These are phyloP conservation scores for Agriopis leucophaearia DNA, from an alignment of 2,888 invertebrate species.

Conservation along the genomic window DNA sequence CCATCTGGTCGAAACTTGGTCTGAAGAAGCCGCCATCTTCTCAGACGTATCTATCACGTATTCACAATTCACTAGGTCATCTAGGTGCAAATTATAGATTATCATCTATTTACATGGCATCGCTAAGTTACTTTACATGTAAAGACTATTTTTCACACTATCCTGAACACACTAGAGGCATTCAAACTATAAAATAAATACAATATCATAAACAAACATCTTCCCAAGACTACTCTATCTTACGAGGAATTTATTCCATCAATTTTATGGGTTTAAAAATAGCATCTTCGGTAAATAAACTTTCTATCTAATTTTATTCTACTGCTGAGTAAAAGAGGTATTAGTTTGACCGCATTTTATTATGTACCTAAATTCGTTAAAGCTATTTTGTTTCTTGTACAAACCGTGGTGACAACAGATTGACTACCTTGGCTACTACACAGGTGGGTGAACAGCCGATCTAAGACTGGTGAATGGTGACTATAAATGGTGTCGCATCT, in stretches of 20 bases:
- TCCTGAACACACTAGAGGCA: constrained; percentile 34
- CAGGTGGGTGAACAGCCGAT: constrained; percentile 5
- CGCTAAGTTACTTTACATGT: constrained; percentile 63
- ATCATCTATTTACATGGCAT: constrained; percentile 69
- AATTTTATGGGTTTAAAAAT: constrained; percentile 44
- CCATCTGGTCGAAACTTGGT: too few species aligned
- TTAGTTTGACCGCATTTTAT: constrained; percentile 11
- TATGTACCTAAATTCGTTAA: constrained; percentile 11
- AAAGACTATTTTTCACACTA: constrained; percentile 41
- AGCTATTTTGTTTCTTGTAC: constrained; percentile 17
- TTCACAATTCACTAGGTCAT: constrained; percentile 43
- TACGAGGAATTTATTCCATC: constrained; percentile 41
- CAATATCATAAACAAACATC: constrained; percentile 25
- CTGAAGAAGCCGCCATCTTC: neutral
- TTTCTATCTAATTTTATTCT: constrained; percentile 45
- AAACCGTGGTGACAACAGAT: constrained; percentile 2
- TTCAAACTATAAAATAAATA: constrained; percentile 30
- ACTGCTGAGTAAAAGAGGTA: constrained; percentile 40
- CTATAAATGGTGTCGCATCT: neutral
- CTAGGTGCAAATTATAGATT: constrained; percentile 54
- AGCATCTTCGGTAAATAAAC: constrained; percentile 42
- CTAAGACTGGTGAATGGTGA: too few species aligned
- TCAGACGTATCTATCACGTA: too few species aligned
- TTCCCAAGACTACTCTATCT: constrained; percentile 13
- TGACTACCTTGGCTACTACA: constrained; percentile 6